phyloP scores from a whole-genome alignment of 2,797 vertebrate species.

The Thaleichthys pacificus region DNA sequence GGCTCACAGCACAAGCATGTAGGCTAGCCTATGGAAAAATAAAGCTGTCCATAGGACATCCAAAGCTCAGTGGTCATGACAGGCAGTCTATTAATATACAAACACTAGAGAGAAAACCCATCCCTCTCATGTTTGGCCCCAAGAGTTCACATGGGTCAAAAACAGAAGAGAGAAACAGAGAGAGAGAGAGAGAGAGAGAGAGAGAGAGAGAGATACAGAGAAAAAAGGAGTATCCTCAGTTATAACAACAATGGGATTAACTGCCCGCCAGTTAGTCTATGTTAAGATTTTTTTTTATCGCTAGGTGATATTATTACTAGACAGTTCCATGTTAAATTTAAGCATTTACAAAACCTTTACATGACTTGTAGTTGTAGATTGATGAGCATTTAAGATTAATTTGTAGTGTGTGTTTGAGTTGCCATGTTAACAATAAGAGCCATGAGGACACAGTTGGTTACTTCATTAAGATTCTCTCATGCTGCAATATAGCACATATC shows the following conservation, averaged over 20 bases:
- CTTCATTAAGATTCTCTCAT: neutral
- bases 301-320: too few relatives aligned
- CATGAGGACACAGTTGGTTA: neutral
- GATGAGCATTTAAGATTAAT: too few relatives aligned
- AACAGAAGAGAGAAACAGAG: constrained; percentile 17
- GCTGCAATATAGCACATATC: neutral
- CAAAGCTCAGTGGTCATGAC: constrained; percentile 56
- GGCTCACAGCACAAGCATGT: constrained; percentile 26
- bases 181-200: too few relatives aligned
- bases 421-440: neutral
- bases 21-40: constrained; percentile 32
- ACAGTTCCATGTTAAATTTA: too few relatives aligned
- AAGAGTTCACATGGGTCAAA: constrained; percentile 49
- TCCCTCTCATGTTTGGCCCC: constrained; percentile 57
- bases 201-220: neutral
- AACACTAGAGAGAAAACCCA: constrained; percentile 52
- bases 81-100: constrained; percentile 67
- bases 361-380: too few relatives aligned
- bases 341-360: too few relatives aligned
- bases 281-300: too few relatives aligned
- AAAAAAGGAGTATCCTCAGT: too few relatives aligned
- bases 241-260: too few relatives aligned
- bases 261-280: neutral
- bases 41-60: constrained; percentile 40
- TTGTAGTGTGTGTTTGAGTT: neutral